Percentiles rank a stretch among this genome's conserved stretches.
phyloP scores from a whole-genome alignment of 2,888 invertebrate species.

The Zootermopsis nevadensis region DNA sequence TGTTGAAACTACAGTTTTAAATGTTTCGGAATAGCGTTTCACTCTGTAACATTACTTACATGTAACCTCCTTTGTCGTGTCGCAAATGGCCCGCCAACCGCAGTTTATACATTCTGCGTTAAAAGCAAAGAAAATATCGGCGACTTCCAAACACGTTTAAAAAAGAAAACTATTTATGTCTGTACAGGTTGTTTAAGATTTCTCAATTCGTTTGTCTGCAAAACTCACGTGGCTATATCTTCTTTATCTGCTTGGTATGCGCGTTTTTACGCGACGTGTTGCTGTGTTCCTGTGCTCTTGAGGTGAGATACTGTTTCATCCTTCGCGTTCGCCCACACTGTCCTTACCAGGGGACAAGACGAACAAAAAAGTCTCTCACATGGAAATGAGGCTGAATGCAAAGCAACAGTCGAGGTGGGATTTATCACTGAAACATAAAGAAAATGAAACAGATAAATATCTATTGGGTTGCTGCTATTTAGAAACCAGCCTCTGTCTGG shows the following conservation, averaged over 20 bases:
- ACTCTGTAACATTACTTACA: too few relatives aligned
- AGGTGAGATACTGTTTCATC: background rate
- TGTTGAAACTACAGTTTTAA: too few relatives aligned
- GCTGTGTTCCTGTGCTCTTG: background rate
- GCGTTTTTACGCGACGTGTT: background rate
- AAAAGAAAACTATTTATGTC: conserved; percentile 13
- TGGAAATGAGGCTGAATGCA: conserved; percentile 16
- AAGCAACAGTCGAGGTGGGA: background rate
- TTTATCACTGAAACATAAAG: conserved; percentile 9
- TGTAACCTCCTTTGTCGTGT: too few relatives aligned
- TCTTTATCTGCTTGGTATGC: background rate
- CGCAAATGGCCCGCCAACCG: too few relatives aligned
- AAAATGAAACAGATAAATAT: conserved; percentile 18
- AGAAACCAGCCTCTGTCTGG: conserved; percentile 3
- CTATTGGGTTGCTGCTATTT: conserved; percentile 4
- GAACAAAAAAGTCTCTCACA: background rate
- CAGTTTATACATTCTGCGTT: background rate
- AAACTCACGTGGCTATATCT: background rate
- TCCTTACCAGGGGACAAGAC: background rate
- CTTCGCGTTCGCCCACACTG: background rate
- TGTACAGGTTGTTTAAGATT: conserved; percentile 1
- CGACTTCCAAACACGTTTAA: background rate
- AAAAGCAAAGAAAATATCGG: background rate
- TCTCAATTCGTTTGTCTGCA: conserved; percentile 19
- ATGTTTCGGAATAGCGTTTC: too few relatives aligned